phyloP scores from a whole-genome alignment of 2,888 invertebrate genomes.

The Zhengitettix transpicula region DNA sequence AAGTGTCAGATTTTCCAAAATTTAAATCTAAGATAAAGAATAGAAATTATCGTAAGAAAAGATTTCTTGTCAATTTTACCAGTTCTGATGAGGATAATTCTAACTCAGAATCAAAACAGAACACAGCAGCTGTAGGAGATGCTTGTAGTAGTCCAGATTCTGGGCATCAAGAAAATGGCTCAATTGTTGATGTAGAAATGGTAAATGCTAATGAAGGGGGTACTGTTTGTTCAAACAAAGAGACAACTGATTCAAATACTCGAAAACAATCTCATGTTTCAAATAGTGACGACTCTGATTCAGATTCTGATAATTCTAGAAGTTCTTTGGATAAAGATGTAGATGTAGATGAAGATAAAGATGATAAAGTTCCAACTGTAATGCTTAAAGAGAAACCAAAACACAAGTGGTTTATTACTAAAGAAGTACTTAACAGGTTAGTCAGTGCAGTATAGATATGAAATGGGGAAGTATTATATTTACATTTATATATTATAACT shows the following conservation, averaged over 20 bases:
- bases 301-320: conserved; percentile 10
- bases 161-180: not conserved
- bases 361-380: conserved; percentile 20
- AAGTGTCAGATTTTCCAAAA: conserved; percentile 15
- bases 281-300: not conserved
- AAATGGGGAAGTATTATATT: not conserved
- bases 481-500: too few relatives aligned
- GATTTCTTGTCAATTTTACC: conserved; percentile 4
- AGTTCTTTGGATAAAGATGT: conserved; percentile 6
- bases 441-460: conserved; percentile 10
- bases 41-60: conserved; percentile 20
- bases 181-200: conserved; percentile 4
- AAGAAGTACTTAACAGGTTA: conserved; percentile 49
- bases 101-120: not conserved
- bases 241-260: not conserved
- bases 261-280: not conserved
- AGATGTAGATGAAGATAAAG: conserved; percentile 10
- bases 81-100: conserved; percentile 9
- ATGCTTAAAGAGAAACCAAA: conserved; percentile 43
- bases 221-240: not conserved
- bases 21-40: conserved; percentile 18
- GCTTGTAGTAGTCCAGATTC: not conserved
- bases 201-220: conserved; percentile 6
- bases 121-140: not conserved
- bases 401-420: conserved; percentile 47